These are phyloP conservation scores for Emydocephalus ijimae DNA, from an alignment of 2,113 vertebrate genomes.

Conservation along the genomic window DNA sequence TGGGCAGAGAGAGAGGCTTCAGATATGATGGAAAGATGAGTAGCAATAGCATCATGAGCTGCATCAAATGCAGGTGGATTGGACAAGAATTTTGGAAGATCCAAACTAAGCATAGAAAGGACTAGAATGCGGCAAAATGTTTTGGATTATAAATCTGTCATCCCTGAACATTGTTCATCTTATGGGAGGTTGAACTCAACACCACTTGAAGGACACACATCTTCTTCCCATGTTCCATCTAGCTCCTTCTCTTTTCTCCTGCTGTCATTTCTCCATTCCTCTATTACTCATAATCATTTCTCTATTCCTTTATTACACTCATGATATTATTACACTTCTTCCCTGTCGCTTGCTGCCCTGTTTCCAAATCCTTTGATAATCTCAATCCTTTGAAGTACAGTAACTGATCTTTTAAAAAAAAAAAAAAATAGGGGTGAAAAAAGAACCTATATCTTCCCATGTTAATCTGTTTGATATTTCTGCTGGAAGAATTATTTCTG, in stretches of 20 bases:
- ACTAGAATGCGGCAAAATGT: not conserved
- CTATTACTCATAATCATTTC: not conserved
- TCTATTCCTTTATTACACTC: not conserved
- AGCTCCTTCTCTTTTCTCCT: not conserved
- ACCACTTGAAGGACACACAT: not conserved
- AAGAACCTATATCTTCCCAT: not conserved
- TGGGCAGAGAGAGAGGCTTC: not conserved
- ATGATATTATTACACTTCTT: not conserved
- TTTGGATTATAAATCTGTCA: not conserved
- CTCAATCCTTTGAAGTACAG: not conserved
- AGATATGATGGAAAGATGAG: not conserved
- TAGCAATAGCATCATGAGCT: not conserved
- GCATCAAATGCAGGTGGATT: not conserved
- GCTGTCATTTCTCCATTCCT: not conserved
- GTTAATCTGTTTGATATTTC: not conserved
- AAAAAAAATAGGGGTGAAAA: not conserved
- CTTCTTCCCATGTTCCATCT: not conserved
- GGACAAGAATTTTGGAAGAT: not conserved
- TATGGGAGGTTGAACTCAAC: not conserved
- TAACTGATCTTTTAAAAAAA: not conserved
- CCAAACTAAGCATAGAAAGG: not conserved
- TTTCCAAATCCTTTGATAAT: not conserved
- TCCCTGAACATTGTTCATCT: not conserved
- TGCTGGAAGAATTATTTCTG: not conserved
- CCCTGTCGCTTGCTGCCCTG: not conserved